Evolutionary conservation across 2,888 invertebrate species (phyloP).

Genomic region (Ophion ventricosus): DNA sequence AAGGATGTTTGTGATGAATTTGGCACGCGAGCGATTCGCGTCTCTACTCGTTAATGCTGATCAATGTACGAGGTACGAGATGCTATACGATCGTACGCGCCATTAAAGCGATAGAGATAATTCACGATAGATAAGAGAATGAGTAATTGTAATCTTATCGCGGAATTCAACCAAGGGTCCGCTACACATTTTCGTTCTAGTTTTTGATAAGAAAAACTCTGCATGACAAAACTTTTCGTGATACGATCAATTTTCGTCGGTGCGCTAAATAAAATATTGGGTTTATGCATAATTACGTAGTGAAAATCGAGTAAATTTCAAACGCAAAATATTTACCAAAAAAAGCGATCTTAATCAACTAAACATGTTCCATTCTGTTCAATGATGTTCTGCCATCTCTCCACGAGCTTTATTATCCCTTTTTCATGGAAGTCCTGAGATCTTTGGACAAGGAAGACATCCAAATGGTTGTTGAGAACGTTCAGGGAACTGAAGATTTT

Average conservation of each 20-base stretch:
- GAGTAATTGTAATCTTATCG: constrained; percentile 70
- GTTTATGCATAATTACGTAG: no score
- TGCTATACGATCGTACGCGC: constrained; percentile 58
- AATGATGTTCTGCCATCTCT: no score
- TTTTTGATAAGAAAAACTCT: constrained; percentile 39
- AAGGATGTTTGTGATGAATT: constrained; percentile 19
- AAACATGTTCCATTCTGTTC: no score
- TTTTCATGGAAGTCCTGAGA: no score
- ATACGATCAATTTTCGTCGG: background rate
- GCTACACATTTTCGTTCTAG: constrained; percentile 16
- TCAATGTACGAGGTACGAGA: constrained; percentile 49
- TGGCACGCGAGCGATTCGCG: background rate
- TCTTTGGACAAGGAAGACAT: no score
- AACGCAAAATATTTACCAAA: no score
- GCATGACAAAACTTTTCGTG: constrained; percentile 12
- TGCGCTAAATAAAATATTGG: no score
- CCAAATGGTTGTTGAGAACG: no score
- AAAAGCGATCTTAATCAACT: no score
- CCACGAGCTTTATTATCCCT: no score
- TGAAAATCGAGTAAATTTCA: no score
- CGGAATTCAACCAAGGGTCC: constrained; percentile 34
- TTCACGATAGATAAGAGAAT: constrained; percentile 63
- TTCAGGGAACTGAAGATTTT: no score
- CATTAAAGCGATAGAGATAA: constrained; percentile 65
- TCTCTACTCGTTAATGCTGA: constrained; percentile 42